These are phyloP conservation scores for Barbus barbus DNA, from an alignment of 2,113 vertebrate genomes.

Conservation along the genomic window DNA sequence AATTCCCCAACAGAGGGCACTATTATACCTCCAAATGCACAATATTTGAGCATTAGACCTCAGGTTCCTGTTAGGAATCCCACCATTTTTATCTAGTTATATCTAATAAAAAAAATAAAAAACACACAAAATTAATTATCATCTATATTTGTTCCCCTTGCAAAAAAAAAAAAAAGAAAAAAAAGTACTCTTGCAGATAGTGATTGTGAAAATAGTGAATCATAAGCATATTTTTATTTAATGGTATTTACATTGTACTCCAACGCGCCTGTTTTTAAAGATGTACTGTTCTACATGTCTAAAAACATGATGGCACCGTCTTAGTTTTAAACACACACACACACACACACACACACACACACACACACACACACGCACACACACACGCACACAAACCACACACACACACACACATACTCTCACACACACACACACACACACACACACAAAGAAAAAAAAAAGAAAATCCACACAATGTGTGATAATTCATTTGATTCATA, in stretches of 20 bases:
- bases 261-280: no score
- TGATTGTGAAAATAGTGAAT: no score
- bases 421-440: no score
- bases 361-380: no score
- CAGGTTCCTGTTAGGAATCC: neutral
- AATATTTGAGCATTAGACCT: neutral
- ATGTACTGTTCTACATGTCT: no score
- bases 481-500: neutral
- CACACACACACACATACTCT: no score
- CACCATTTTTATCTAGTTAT: neutral
- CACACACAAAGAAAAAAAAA: no score
- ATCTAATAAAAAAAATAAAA: neutral
- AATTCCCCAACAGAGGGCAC: slow-evolving; percentile 64
- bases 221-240: neutral
- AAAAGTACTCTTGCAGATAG: neutral
- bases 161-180: neutral
- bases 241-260: neutral
- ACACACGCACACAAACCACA: no score
- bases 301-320: no score
- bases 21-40: slow-evolving; percentile 44
- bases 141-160: neutral
- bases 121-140: neutral
- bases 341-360: no score
- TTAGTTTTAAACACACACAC: neutral
- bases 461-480: neutral